These are phyloP conservation scores for Chaenocephalus aceratus DNA, from an alignment of 2,113 vertebrate genomes.

Conservation along the genomic window DNA sequence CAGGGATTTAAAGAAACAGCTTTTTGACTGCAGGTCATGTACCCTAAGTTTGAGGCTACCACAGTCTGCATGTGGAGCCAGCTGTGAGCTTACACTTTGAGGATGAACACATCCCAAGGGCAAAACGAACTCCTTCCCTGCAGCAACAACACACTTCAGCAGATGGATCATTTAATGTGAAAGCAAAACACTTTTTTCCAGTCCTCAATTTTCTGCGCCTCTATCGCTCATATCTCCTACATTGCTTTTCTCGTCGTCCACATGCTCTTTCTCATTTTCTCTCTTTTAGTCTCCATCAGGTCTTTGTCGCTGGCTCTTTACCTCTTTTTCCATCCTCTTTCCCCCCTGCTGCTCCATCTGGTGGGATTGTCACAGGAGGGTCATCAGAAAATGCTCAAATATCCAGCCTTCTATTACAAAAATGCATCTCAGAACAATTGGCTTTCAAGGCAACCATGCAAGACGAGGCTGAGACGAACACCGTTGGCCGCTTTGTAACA, in stretches of 20 bases:
- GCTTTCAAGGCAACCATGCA: constrained; percentile 41
- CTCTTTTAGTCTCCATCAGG: constrained; percentile 33
- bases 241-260: constrained; percentile 17
- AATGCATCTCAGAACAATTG: constrained; percentile 59
- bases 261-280: constrained; percentile 30
- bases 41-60: constrained; percentile 24
- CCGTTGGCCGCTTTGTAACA: constrained; percentile 10
- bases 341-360: constrained; percentile 50
- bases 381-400: constrained; percentile 48
- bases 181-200: constrained; percentile 23
- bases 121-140: constrained; percentile 50
- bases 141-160: constrained; percentile 51
- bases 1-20: constrained; percentile 9
- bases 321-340: constrained; percentile 13
- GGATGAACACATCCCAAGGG: constrained; percentile 47
- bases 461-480: constrained; percentile 18
- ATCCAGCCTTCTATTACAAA: constrained; percentile 68
- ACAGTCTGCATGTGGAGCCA: constrained; percentile 34
- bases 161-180: constrained; percentile 51
- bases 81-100: constrained; percentile 53
- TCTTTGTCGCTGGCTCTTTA: constrained; percentile 3
- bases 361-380: constrained; percentile 47
- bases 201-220: constrained; percentile 30
- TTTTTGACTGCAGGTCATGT: constrained; percentile 27
- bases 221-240: constrained; percentile 25